These are phyloP conservation scores for Leptopilina syphax DNA, from an alignment of 2,888 invertebrate species.

Conservation along the genomic window DNA sequence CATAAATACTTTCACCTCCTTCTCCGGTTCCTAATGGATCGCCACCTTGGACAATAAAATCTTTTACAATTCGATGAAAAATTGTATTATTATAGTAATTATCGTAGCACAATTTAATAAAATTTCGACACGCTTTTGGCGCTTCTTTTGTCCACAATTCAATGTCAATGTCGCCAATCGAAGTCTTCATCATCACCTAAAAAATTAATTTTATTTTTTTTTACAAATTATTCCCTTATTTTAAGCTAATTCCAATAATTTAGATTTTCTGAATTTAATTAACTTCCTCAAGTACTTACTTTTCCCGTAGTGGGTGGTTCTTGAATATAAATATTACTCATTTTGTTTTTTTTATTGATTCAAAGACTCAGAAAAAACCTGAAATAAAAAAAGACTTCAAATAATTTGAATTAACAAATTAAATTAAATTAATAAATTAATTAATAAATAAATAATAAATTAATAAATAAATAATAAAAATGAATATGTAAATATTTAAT, in stretches of 20 bases:
- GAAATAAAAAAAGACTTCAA: not conserved
- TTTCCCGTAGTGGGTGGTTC: constrained; percentile 98
- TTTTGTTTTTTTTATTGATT: constrained; percentile 72
- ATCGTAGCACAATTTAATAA: constrained; percentile 97
- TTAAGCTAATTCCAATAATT: not conserved
- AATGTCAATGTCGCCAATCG: constrained; percentile 97
- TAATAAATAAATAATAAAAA: not conserved
- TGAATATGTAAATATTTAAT: too few relatives aligned
- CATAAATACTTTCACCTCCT: constrained; percentile 98
- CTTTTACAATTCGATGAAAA: constrained; percentile 96
- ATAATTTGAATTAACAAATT: too few relatives aligned
- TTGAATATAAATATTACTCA: constrained; percentile 99
- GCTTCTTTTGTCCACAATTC: constrained; percentile 98
- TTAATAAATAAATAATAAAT: not conserved
- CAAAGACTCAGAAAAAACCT: not conserved
- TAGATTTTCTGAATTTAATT: constrained; percentile 20
- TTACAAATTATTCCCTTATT: not conserved
- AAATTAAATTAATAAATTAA: not conserved
- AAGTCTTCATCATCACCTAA: constrained; percentile 93
- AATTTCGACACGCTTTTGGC: constrained; percentile 95
- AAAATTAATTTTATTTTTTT: constrained; percentile 41
- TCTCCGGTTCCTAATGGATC: constrained; percentile 97
- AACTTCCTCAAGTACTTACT: constrained; percentile 78
- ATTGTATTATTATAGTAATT: constrained; percentile 94
- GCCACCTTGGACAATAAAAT: constrained; percentile 97